phyloP scores from a whole-genome alignment of 2,888 invertebrate species.

The Drosophila macrothrix region DNA sequence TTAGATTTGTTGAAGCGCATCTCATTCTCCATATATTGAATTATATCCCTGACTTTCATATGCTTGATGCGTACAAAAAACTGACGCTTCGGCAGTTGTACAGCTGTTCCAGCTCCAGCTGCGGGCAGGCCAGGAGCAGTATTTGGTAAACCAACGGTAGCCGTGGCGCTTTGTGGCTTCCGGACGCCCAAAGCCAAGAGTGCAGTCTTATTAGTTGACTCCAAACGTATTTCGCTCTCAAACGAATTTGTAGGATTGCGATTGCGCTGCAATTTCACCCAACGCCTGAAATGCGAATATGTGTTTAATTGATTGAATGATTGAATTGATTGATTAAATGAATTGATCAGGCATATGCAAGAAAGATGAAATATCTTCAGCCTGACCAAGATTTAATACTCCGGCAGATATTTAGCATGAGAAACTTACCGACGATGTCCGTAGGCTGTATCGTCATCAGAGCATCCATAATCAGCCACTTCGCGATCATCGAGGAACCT shows the following conservation, averaged over 20 bases:
- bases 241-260: not conserved
- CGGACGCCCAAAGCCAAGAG: constrained; percentile 55
- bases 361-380: not conserved
- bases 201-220: constrained; percentile 56
- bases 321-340: too few species aligned
- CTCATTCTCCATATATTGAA: constrained; percentile 56
- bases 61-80: constrained; percentile 45
- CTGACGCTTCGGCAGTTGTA: constrained; percentile 2
- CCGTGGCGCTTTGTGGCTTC: constrained; percentile 9
- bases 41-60: constrained; percentile 53
- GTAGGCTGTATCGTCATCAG: constrained; percentile 51
- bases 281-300: constrained; percentile 27
- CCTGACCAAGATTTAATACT: not conserved
- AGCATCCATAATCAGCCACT: constrained; percentile 38
- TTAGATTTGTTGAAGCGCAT: constrained; percentile 47
- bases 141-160: not conserved
- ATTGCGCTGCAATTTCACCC: constrained; percentile 49
- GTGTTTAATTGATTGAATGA: not conserved
- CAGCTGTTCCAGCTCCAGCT: not conserved
- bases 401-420: not conserved
- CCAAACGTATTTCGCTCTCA: constrained; percentile 31
- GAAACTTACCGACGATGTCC: constrained; percentile 29
- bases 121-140: not conserved
- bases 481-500: constrained; percentile 57
- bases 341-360: not conserved